A percentile compares a stretch with the other conserved stretches of the same genome.
These are phyloP conservation scores for Caenorhabditis sinica DNA, from an alignment of 2,888 invertebrate genomes.

Conservation along the genomic window DNA sequence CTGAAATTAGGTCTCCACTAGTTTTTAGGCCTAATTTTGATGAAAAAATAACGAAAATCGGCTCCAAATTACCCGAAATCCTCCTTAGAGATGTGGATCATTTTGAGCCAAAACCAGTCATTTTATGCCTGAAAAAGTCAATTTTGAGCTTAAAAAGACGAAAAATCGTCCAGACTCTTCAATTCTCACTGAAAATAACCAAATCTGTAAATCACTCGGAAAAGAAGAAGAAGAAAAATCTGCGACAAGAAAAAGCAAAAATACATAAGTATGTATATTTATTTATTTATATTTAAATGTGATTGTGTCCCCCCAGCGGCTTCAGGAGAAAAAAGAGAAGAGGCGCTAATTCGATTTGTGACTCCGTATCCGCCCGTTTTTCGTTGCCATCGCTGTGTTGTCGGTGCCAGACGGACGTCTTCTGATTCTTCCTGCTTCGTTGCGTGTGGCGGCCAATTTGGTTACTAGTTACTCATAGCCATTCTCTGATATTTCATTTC, in stretches of 20 bases:
- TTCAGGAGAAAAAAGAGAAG: not conserved
- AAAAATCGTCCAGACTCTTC: not conserved
- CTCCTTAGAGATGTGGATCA: too few species aligned
- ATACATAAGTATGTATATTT: slow-evolving; percentile 43
- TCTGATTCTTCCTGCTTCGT: not conserved
- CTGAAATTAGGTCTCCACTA: too few species aligned
- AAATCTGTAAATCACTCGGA: not conserved
- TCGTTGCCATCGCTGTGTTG: not conserved
- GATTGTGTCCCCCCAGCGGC: slow-evolving; percentile 30
- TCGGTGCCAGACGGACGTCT: not conserved
- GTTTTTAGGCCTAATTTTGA: too few species aligned
- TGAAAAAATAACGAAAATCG: too few species aligned
- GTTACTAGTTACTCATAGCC: too few species aligned
- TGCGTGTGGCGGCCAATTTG: not conserved
- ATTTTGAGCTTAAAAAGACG: not conserved
- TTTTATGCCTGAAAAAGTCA: too few species aligned
- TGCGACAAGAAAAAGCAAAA: not conserved
- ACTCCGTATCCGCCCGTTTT: slow-evolving; percentile 4
- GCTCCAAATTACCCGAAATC: too few species aligned
- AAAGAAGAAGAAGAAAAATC: too few species aligned
- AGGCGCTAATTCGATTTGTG: slow-evolving; percentile 58
- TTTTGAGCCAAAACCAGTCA: too few species aligned
- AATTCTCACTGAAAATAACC: not conserved
- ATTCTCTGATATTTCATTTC: too few species aligned
- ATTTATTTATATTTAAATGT: slow-evolving; percentile 56